Base-by-base conservation (phyloP, 2,888 invertebrate genomes). In the Gisinianus flammeolus region DNA sequence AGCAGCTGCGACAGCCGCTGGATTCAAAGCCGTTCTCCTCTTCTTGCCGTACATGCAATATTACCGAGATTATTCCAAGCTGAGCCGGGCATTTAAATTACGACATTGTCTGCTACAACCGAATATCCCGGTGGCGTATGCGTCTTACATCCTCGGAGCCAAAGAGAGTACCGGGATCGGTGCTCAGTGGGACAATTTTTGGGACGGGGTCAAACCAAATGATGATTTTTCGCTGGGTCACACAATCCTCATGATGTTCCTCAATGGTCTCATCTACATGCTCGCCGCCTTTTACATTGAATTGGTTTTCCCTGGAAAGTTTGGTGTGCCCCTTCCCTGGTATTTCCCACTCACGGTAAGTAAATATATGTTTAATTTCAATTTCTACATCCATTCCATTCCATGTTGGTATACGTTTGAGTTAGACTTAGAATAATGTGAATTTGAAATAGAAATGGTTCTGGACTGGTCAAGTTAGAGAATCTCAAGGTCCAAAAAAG, bases 291-390 rank as follows among this genome's bases (percentile, higher is more conserved):
- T n/a, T n/a, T n/a, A n/a, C n/a, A 88, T 96, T 28, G 96, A 96
- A 87, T 93, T 93, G 82, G 91, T 97, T 16, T 89, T 91, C 80
- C 97, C 97, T 0, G 96, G 96, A 12, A 92, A 93, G n/a, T 94
- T 90, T 86, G 96, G 96, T 2, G 91, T 96, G 0, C 92, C 93
- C 0, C 91, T 91, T 80, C 92, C 91, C 33, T 96, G 94, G 91
- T 91, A 95, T 85, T 97, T 95, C 86, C 91, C 91, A 0, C 89
- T 94, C 71, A 90, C 90, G 56, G 86, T 87, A 31, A 80, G 66
- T 26, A 54, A 54, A 54, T 5, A 54, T 4, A 54, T 5, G 16
- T 12, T 54, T n/a, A n/a, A n/a, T n/a, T n/a, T n/a, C n/a, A n/a
- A n/a, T n/a, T n/a, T n/a, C n/a, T n/a, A n/a, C n/a, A n/a, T n/a